Conservation (phyloP, 37 sponge, comb jelly and placozoan genomes). For the Beroe ovata region DNA sequence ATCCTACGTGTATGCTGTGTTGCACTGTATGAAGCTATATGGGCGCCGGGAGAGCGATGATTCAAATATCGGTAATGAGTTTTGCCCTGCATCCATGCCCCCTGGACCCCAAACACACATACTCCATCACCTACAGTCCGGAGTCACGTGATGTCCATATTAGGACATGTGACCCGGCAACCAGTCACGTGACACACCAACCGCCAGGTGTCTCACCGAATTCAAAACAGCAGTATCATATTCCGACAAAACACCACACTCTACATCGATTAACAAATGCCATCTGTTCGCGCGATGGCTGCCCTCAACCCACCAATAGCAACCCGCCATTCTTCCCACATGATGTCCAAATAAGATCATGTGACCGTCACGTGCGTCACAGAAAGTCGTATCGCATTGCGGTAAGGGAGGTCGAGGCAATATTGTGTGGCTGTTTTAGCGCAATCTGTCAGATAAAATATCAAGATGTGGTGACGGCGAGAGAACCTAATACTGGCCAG, state of each 20-base stretch:
- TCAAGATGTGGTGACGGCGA: conserved; percentile 12
- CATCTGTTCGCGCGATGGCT: conserved; percentile 26
- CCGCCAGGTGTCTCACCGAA: neutral
- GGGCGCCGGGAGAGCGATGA: no score
- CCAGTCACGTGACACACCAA: no score
- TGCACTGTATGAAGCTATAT: no score
- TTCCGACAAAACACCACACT: conserved; percentile 56
- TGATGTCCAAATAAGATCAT: conserved; percentile 46
- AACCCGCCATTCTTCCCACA: neutral
- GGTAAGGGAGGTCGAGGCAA: neutral
- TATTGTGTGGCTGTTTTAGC: conserved; percentile 41
- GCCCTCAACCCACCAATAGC: neutral
- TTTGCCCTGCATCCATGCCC: no score
- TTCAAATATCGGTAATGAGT: no score
- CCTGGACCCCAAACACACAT: no score
- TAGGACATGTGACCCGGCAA: no score
- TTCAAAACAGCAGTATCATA: conserved; percentile 15
- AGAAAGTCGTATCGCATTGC: neutral
- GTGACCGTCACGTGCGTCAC: conserved; percentile 17
- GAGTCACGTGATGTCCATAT: no score
- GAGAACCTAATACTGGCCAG: conserved; percentile 36
- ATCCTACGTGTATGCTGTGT: no score
- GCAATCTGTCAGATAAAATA: conserved; percentile 20
- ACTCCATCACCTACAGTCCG: no score
- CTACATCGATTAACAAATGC: conserved; percentile 39